phyloP scores from a whole-genome alignment of 1,140 invertebrate genomes.

The Heliconius eleuchia region DNA sequence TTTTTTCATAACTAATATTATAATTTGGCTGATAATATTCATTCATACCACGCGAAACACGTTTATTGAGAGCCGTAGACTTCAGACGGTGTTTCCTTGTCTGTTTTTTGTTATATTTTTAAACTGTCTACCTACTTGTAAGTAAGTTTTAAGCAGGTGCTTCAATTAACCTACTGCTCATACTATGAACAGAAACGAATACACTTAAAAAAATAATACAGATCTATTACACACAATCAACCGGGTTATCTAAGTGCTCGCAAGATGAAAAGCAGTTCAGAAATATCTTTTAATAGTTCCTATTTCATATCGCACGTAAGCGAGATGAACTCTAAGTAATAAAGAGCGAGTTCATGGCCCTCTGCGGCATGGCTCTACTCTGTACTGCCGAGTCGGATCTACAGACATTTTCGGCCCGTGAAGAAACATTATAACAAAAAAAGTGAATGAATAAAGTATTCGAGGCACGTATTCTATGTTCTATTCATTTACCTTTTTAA shows the following conservation, averaged over 20 bases:
- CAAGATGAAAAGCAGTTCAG: conserved; percentile 30
- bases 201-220: neutral
- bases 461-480: conserved; percentile 35
- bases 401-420: conserved; percentile 49
- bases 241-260: conserved; percentile 24
- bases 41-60: conserved; percentile 21
- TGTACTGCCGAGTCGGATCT: conserved; percentile 52
- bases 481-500: conserved; percentile 21
- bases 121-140: neutral
- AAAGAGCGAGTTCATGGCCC: conserved; percentile 74
- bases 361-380: conserved; percentile 55
- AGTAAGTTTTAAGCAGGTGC: conserved; percentile 1
- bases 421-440: conserved; percentile 44
- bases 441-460: conserved; percentile 35
- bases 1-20: neutral
- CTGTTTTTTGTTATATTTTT: conserved; percentile 18
- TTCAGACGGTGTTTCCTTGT: conserved; percentile 15
- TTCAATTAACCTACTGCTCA: neutral
- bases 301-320: conserved; percentile 57
- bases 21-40: conserved; percentile 20
- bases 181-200: neutral
- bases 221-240: conserved; percentile 9
- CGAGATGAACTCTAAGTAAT: conserved; percentile 73
- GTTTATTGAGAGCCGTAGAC: conserved; percentile 19
- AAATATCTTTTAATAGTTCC: conserved; percentile 47